These are phyloP conservation scores for Diadegma fenestrale DNA, from an alignment of 2,888 invertebrate genomes.

Conservation along the genomic window DNA sequence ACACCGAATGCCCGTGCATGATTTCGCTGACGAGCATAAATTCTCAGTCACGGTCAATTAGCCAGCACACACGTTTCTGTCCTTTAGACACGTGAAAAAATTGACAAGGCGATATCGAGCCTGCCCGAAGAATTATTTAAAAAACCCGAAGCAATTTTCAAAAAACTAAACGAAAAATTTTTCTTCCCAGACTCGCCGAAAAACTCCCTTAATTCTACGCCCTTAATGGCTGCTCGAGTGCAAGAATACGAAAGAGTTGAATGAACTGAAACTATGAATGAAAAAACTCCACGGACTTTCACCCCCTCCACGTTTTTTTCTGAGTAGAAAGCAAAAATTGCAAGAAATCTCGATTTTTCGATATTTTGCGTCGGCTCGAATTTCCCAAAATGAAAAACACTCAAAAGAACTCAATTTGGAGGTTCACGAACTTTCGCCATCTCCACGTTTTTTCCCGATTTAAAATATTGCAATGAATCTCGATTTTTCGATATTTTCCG, in stretches of 20 bases:
- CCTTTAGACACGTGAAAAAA: neutral
- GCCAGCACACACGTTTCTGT: neutral
- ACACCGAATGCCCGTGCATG: slow-evolving; percentile 19
- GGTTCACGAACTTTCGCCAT: neutral
- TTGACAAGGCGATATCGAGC: neutral
- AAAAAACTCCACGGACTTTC: neutral
- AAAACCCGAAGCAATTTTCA: neutral
- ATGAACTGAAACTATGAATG: slow-evolving; percentile 49
- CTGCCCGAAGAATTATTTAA: neutral
- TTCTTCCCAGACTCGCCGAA: neutral
- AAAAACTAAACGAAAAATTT: neutral
- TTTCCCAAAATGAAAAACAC: too few species aligned
- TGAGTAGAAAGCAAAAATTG: too few species aligned
- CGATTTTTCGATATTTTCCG: too few species aligned
- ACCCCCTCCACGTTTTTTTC: too few species aligned
- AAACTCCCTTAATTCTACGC: neutral
- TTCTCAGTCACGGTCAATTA: slow-evolving; percentile 28
- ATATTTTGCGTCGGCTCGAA: too few species aligned
- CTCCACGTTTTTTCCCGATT: too few species aligned
- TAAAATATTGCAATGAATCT: too few species aligned
- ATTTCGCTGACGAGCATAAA: slow-evolving; percentile 55
- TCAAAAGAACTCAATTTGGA: too few species aligned
- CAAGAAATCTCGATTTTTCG: too few species aligned
- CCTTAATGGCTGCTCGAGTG: neutral
- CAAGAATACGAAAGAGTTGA: slow-evolving; percentile 21